Evolutionary conservation across 2,113 vertebrate genomes (phyloP).

Genomic region (Anarrhichthys ocellatus): DNA sequence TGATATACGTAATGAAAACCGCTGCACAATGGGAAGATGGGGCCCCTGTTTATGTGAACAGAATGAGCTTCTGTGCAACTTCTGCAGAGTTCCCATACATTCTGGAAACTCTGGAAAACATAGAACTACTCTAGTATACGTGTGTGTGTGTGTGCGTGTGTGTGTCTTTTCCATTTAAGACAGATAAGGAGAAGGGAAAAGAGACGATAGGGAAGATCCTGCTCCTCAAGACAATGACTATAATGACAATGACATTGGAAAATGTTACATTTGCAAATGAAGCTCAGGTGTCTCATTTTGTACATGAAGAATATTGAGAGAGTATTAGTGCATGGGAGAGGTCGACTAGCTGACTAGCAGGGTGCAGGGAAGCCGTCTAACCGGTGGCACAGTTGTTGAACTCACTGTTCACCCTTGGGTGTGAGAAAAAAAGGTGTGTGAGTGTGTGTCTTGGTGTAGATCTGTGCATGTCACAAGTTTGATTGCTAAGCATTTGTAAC

Average conservation of each 20-base stretch:
- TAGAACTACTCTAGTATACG: not conserved
- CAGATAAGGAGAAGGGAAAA: not conserved
- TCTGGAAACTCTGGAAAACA: constrained; percentile 8
- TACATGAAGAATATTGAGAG: constrained; percentile 12
- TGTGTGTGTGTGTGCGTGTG: too few relatives aligned
- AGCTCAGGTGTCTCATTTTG: constrained; percentile 7
- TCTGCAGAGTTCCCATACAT: constrained; percentile 25
- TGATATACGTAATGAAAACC: not conserved
- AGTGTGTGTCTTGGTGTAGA: constrained; percentile 23
- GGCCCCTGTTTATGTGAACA: constrained; percentile 9
- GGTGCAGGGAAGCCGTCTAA: constrained; percentile 77
- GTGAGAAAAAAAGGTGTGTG: constrained; percentile 69
- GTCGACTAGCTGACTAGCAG: constrained; percentile 50
- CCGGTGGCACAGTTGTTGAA: constrained; percentile 84
- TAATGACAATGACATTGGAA: not conserved
- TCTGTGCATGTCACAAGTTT: constrained; percentile 32
- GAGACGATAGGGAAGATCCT: not conserved
- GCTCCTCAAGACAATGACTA: not conserved
- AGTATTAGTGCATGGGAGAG: constrained; percentile 59
- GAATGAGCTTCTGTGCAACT: not conserved
- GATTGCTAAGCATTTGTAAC: constrained; percentile 20
- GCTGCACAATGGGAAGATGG: not conserved
- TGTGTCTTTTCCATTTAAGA: not conserved
- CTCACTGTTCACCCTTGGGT: constrained; percentile 61
- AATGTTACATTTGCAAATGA: not conserved